These are phyloP conservation scores for Paramormyrops kingsleyae DNA, from an alignment of 2,113 vertebrate species.

Conservation along the genomic window DNA sequence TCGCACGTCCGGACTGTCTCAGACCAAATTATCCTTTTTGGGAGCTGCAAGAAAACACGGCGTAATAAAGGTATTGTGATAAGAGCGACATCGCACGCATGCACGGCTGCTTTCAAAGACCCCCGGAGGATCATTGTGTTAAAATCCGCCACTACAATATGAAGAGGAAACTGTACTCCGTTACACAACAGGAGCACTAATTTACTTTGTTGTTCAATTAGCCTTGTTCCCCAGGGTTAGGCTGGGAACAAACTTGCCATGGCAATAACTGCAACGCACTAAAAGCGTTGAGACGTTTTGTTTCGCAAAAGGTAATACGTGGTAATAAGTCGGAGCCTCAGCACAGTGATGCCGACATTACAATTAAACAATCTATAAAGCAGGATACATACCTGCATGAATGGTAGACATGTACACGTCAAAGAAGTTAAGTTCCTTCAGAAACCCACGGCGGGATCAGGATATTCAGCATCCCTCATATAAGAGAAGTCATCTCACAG, in stretches of 20 bases:
- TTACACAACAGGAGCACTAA: constrained; percentile 3
- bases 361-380: background rate
- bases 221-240: background rate
- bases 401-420: constrained; percentile 39
- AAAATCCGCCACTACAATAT: constrained; percentile 18
- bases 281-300: constrained; percentile 6
- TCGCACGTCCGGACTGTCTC: constrained; percentile 52
- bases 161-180: background rate
- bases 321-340: background rate
- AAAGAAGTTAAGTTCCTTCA: constrained; percentile 54
- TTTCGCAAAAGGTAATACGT: background rate
- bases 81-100: constrained; percentile 26
- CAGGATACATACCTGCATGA: constrained; percentile 43
- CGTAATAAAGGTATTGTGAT: constrained; percentile 43
- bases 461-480: constrained; percentile 61
- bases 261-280: constrained; percentile 18
- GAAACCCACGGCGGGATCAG: constrained; percentile 56
- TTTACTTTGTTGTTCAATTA: background rate
- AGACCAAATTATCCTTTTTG: constrained; percentile 42
- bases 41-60: constrained; percentile 48
- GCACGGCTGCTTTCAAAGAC: background rate
- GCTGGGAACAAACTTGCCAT: background rate
- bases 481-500: constrained; percentile 48
- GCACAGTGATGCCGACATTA: background rate
- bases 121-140: constrained; percentile 34